phyloP scores from a whole-genome alignment of 2,113 vertebrate species.

The Theropithecus gelada region DNA sequence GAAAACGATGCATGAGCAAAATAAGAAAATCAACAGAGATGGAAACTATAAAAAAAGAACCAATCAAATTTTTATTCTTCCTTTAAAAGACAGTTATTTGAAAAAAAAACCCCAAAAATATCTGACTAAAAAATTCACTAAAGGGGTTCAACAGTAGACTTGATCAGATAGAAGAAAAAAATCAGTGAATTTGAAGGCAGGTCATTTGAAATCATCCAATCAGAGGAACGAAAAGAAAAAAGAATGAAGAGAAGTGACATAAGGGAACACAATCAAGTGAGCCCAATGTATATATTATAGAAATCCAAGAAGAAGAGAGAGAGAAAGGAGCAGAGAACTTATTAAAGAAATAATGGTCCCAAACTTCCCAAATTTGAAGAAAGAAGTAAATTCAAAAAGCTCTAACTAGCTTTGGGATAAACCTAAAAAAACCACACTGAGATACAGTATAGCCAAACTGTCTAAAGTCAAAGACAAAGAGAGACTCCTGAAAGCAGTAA shows the following conservation, averaged over 20 bases:
- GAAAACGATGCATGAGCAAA: not conserved
- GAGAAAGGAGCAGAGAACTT: not conserved
- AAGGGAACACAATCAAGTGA: too few species aligned
- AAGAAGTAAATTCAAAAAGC: not conserved
- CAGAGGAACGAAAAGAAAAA: not conserved
- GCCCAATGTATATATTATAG: not conserved
- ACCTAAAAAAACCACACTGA: not conserved
- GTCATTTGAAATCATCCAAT: not conserved
- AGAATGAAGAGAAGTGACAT: not conserved
- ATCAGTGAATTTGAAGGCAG: not conserved
- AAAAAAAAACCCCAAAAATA: too few species aligned
- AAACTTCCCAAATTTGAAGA: not conserved
- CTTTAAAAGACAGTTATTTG: too few species aligned
- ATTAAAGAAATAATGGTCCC: not conserved
- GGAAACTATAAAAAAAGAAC: not conserved
- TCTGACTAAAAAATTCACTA: not conserved
- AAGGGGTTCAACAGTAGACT: not conserved
- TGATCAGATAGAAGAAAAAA: not conserved
- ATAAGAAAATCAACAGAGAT: not conserved
- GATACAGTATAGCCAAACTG: not conserved
- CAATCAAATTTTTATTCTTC: not conserved
- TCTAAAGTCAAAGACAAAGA: not conserved
- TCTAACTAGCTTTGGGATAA: not conserved
- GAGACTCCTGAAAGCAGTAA: not conserved
- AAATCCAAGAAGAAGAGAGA: not conserved